Base-by-base conservation (phyloP, 2,888 invertebrate genomes). In the Piscicola geometra region DNA sequence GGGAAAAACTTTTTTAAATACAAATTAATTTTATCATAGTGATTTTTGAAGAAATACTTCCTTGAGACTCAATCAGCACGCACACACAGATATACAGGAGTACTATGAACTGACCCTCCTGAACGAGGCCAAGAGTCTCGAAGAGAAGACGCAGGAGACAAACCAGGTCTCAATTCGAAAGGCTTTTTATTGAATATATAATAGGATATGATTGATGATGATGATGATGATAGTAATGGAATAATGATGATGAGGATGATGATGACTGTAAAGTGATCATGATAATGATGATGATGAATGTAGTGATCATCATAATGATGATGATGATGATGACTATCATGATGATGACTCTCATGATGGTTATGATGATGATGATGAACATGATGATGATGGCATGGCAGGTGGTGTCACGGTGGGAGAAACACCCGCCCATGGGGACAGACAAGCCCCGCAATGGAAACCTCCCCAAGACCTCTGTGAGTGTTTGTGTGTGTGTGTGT, bases 101-200 rank as follows among this genome's bases (percentile, higher is more conserved):
- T 71, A 76, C n/a, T 76, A 76, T 35, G 76, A 76, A 41, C 30
- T 76, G 60, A 76, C 76, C 18, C 71, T 76, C 2, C 60, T 76
- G 32, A 73, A 75, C 70, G 75, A 76, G 12, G 47, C 75, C 52
- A 75, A 75, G 36, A 60, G 56, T 35, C 32, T 75, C 0, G 69
- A 75, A 21, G 70, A 68, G 41, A 76, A 76, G 35, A 36, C 71
- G 18, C 67, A 75, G 36, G 76, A 76, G 47, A 76, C 73, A 25
- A 75, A 64, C 47, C 60, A 71, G 71, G 60, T 56, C 25, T 15
- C 9, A 41, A 41, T n/a, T n/a, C n/a, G n/a, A n/a, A n/a, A n/a
- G n/a, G n/a, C n/a, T n/a, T n/a, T n/a, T n/a, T n/a, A n/a, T n/a
- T n/a, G n/a, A n/a, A n/a, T n/a, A n/a, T n/a, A n/a, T n/a, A n/a